Base-by-base conservation (phyloP, 2,113 vertebrate genomes). In the Chloropsis hardwickii region DNA sequence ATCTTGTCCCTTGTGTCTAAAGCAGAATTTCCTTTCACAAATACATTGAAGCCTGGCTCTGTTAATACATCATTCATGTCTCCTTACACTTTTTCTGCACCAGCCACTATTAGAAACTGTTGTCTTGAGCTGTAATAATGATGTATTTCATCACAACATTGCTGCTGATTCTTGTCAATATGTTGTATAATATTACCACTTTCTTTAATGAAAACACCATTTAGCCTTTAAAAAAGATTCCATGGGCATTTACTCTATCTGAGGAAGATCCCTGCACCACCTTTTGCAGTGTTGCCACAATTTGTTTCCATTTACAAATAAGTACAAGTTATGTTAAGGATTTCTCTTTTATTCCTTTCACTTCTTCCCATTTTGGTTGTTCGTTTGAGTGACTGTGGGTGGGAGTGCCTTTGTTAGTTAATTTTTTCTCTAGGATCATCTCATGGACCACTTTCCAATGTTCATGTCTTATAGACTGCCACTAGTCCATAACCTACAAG, bases 361-460 rank as follows among this genome's bases (percentile, higher is more conserved):
- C 20, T 69, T 67, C 4, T 5, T 74, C 28, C 4, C 2, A 7
- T 69, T 61, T 88, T 61, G 4, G 27, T 64, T 77, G 3, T 23
- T 51, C 3, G 2, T 6, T 73, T 88, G 7, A 0, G 0, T 74
- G 35, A 67, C 33, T 17, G 9, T 80, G 10, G 25, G 2, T 1
- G 2, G 28, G 14, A 81, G 4, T 3, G 0, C 2, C 33, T 78
- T 87, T 56, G 27, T 78, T 86, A 54, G 27, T 48, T 47, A 24
- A 14, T 50, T 80, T 73, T 64, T 51, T 12, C 35, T 54, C 23
- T 40, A 14, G 3, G 1, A 9, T n/a, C 3, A 42, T 58, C 23
- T 81, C 47, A n/a, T 12, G 18, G 47, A 33, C 7, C 21, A 14
- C 48, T 66, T 85, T 71, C 39, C 24, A 44, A n/a, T 10, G 5